Evolutionary conservation across 2,113 vertebrate species (phyloP).

Genomic region (Phalacrocorax pelagicus): DNA sequence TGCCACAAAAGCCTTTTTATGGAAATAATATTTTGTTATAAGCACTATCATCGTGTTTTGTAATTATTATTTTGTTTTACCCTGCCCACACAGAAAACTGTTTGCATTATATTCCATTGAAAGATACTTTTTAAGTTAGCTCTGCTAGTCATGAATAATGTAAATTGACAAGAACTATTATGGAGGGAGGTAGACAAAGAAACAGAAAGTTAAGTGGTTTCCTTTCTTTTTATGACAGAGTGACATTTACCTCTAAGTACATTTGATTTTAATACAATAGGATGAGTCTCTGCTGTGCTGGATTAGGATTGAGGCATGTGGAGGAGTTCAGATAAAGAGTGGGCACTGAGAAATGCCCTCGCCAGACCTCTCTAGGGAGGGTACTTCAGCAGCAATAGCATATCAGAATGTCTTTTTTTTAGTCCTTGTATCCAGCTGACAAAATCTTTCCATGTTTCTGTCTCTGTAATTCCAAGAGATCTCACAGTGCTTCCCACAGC

Average conservation of each 20-base stretch:
- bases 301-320: slow-evolving; percentile 57
- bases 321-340: slow-evolving; percentile 67
- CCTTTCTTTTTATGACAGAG: slow-evolving; percentile 56
- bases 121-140: slow-evolving; percentile 47
- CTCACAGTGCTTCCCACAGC: slow-evolving; percentile 54
- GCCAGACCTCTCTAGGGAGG: slow-evolving; percentile 51
- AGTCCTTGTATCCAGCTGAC: slow-evolving; percentile 49
- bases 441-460: slow-evolving; percentile 55
- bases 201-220: slow-evolving; percentile 63
- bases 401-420: slow-evolving; percentile 47
- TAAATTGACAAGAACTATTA: slow-evolving; percentile 65
- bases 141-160: slow-evolving; percentile 62
- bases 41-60: not conserved
- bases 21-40: slow-evolving; percentile 57
- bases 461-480: slow-evolving; percentile 58
- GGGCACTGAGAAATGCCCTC: slow-evolving; percentile 64
- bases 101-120: slow-evolving; percentile 43
- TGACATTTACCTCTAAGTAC: slow-evolving; percentile 65
- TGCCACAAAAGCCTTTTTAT: slow-evolving; percentile 33
- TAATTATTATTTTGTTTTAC: slow-evolving; percentile 67
- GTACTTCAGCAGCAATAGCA: slow-evolving; percentile 38
- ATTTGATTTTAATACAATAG: slow-evolving; percentile 65
- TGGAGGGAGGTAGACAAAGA: slow-evolving; percentile 54
- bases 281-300: slow-evolving; percentile 57
- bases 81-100: slow-evolving; percentile 50